Base-by-base conservation (phyloP, 2,797 vertebrate genomes). In the Chiroxiphia lanceolata region DNA sequence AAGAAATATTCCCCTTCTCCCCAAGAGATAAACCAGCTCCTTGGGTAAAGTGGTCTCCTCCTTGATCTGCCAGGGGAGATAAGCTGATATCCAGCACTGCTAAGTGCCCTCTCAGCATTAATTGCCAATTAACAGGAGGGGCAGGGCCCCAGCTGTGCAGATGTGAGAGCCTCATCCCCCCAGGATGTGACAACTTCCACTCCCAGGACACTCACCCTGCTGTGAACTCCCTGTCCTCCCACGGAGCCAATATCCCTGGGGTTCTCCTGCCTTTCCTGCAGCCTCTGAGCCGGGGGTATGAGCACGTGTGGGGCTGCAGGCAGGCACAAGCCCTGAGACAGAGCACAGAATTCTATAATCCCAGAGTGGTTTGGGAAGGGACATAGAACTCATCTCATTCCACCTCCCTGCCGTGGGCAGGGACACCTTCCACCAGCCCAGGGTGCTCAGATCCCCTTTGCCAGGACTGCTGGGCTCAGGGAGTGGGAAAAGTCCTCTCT, bases 221-320 rank as follows among this genome's bases (percentile, higher is more conserved):
- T 10, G 26, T 42, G 81, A 91, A 19, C 76, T 17, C 61, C 53
- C 47, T 47, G 16, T 3, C 0, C 59, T 60, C 79, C 67, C 59
- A 1, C 10, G 0, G 1, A n/a, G 36, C 5, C 47, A 1, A 0
- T 0, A 10, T 5, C 47, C 45, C 59, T 3, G 60, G 25, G 27
- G 1, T 15, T 70, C 33, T 78, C 36, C 67, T 31, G 15, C 19
- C 36, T 34, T 5, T 0, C 27, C 2, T 6, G 25, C 42, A 25
- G 67, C 27, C 61, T 25, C 56, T 3, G 23, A 5, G 2, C 1
- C 2, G 15, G 7, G 60, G 40, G 12, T 5, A 2, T 7, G 17
- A 4, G 48, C 19, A 4, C 11, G 0, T 0, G 3, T 0, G 38
- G 60, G 33, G 47, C 13, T 44, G 63, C 53, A 23, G 72, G 67